phyloP scores from a whole-genome alignment of 2,797 vertebrate species.

The Setipinna tenuifilis region DNA sequence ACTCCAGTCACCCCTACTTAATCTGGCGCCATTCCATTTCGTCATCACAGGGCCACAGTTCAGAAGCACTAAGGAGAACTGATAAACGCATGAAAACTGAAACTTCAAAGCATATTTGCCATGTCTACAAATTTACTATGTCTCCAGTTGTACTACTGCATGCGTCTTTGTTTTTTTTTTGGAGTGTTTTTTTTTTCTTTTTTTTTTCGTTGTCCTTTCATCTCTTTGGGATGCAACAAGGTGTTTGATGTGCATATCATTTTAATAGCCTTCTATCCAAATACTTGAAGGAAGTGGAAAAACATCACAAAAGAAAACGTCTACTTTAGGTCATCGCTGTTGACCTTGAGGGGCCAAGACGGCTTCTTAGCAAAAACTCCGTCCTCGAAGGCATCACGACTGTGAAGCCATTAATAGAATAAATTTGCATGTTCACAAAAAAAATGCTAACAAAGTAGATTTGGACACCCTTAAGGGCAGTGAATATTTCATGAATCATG shows the following conservation, averaged over 20 bases:
- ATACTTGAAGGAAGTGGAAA: not conserved
- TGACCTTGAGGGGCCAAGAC: not conserved
- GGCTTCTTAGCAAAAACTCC: not conserved
- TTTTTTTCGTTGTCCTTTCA: constrained; percentile 47
- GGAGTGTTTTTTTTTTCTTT: constrained; percentile 72
- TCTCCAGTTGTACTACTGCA: not conserved
- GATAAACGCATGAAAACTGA: constrained; percentile 8
- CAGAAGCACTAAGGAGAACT: constrained; percentile 8
- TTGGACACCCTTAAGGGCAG: not conserved
- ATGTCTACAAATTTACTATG: not conserved
- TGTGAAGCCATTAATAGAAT: not conserved
- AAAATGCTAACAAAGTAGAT: not conserved
- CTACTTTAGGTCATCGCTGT: not conserved
- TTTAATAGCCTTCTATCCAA: not conserved
- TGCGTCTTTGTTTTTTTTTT: constrained; percentile 71
- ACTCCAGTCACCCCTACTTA: not conserved
- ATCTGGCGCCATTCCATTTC: not conserved
- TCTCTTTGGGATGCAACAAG: constrained; percentile 55
- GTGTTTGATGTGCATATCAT: constrained; percentile 57
- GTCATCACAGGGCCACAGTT: not conserved
- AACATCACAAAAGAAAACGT: not conserved
- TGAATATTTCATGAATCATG: not conserved
- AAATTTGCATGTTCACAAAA: not conserved
- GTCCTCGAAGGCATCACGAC: not conserved
- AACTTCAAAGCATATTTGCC: constrained; percentile 68